Conservation (phyloP, 2,888 invertebrate genomes). For the Epirrhoe alternata region DNA sequence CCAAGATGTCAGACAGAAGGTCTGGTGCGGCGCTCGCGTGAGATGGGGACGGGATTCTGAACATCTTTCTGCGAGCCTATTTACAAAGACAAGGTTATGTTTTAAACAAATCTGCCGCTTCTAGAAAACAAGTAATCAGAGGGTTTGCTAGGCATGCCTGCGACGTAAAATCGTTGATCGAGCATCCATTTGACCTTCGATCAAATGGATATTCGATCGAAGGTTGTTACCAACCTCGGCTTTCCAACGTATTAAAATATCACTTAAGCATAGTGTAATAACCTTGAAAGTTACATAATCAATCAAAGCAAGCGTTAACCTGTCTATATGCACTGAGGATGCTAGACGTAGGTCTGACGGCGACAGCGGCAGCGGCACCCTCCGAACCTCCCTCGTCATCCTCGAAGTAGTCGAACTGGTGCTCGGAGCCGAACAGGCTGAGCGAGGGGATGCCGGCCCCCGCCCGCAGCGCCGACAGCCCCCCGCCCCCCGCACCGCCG, state of each 20-base stretch:
- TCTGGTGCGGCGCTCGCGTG: slow-evolving; percentile 82
- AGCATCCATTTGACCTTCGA: no score
- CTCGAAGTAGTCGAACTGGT: slow-evolving; percentile 89
- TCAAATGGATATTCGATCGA: no score
- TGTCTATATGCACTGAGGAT: slow-evolving; percentile 73
- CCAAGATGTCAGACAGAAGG: slow-evolving; percentile 88
- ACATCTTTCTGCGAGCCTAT: slow-evolving; percentile 81
- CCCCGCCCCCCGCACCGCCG: slow-evolving; percentile 22
- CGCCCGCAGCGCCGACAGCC: slow-evolving; percentile 44
- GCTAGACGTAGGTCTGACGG: slow-evolving; percentile 75
- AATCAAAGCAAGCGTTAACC: slow-evolving; percentile 48
- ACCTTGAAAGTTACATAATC: not conserved
- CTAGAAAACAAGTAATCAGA: no score
- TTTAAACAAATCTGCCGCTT: no score
- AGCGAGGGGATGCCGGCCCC: slow-evolving; percentile 62
- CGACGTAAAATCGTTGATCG: no score
- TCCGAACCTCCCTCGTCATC: slow-evolving; percentile 73
- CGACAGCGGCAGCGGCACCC: slow-evolving; percentile 68
- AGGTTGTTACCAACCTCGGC: no score
- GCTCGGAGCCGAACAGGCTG: slow-evolving; percentile 87
- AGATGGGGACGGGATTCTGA: slow-evolving; percentile 70
- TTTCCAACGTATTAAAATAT: no score
- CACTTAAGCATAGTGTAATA: no score
- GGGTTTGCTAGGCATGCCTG: no score
- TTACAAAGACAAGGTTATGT: not conserved